These are phyloP conservation scores for Drosophila subsilvestris DNA, from an alignment of 2,888 invertebrate species.

Conservation along the genomic window DNA sequence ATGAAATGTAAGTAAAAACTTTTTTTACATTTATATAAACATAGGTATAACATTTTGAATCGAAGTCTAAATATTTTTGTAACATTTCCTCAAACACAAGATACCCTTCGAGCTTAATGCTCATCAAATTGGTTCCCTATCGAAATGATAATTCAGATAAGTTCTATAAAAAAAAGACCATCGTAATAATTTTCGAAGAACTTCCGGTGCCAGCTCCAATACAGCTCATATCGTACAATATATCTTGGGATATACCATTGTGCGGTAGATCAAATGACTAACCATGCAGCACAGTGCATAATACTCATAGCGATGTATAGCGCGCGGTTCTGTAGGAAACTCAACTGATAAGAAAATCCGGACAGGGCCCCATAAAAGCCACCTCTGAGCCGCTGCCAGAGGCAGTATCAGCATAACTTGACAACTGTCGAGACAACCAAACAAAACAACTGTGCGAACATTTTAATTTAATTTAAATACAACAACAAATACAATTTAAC, in stretches of 20 bases:
- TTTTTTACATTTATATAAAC: too few species aligned
- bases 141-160: neutral
- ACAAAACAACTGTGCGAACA: neutral
- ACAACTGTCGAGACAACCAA: neutral
- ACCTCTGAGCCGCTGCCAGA: conserved; percentile 3
- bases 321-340: conserved; percentile 4
- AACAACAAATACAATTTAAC: neutral
- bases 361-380: conserved; percentile 29
- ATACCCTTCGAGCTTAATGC: neutral
- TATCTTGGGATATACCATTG: neutral
- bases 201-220: neutral
- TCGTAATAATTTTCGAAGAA: neutral
- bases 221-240: neutral
- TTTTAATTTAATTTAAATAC: conserved; percentile 6
- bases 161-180: too few species aligned
- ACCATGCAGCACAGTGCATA: neutral
- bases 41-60: too few species aligned
- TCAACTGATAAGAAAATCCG: conserved; percentile 46
- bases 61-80: too few species aligned
- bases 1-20: too few species aligned
- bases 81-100: too few species aligned
- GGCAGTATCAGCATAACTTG: neutral
- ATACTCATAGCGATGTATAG: neutral
- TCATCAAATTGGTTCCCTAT: neutral
- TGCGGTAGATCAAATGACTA: neutral